Percentiles rank a stretch among this genome's conserved stretches.
These are phyloP conservation scores for Piezodorus guildinii DNA, from an alignment of 1,140 invertebrate genomes.

Conservation along the genomic window DNA sequence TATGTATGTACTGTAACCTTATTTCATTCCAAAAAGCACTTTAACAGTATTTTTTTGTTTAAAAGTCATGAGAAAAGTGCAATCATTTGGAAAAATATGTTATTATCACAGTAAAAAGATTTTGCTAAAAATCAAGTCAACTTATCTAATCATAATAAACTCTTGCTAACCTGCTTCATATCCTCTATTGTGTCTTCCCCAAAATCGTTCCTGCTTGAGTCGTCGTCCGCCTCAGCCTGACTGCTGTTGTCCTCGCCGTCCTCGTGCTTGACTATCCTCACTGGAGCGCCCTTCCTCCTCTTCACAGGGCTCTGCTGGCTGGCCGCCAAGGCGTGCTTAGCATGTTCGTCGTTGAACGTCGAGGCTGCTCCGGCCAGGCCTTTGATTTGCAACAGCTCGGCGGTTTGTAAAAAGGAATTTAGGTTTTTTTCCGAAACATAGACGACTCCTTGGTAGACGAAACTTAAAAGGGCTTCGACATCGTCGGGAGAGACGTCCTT, in stretches of 20 bases:
- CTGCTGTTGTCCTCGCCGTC: conserved; percentile 24
- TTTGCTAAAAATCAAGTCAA: too few species aligned
- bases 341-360: conserved; percentile 24
- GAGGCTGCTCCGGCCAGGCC: conserved; percentile 56
- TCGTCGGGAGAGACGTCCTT: conserved; percentile 65
- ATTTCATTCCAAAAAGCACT: too few species aligned
- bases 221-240: conserved; percentile 18
- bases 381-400: conserved; percentile 76
- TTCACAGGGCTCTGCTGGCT: conserved; percentile 21
- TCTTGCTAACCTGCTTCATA: conserved; percentile 26
- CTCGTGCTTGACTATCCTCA: conserved; percentile 26
- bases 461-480: conserved; percentile 63
- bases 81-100: too few species aligned
- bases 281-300: conserved; percentile 27
- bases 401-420: conserved; percentile 73
- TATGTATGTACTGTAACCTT: too few species aligned
- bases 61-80: too few species aligned
- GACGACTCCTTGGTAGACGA: conserved; percentile 81
- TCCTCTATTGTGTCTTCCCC: conserved; percentile 16
- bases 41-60: too few species aligned
- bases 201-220: conserved; percentile 2
- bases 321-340: conserved; percentile 1
- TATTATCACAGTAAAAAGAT: too few species aligned
- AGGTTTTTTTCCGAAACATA: conserved; percentile 81
- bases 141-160: too few species aligned